Evolutionary conservation across 2,888 invertebrate genomes (phyloP).

Genomic region (Melipona beecheii): DNA sequence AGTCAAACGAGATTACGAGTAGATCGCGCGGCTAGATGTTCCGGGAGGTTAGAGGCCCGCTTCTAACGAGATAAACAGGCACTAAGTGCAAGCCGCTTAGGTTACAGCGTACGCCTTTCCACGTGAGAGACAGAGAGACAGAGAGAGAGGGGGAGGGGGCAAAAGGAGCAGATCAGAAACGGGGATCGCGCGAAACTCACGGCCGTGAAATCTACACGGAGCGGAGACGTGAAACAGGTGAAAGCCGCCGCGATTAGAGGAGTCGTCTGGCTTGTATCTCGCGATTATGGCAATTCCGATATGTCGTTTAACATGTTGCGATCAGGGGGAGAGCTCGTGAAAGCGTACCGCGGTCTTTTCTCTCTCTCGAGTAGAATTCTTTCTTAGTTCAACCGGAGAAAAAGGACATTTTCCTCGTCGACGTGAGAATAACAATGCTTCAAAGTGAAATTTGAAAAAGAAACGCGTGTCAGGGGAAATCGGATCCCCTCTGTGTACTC

Average conservation of each 20-base stretch:
- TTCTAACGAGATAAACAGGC: constrained; percentile 70
- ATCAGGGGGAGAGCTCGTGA: not conserved
- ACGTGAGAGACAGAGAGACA: not conserved
- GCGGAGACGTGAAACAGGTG: constrained; percentile 45
- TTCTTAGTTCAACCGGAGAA: too few species aligned
- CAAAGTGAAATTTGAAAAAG: too few species aligned
- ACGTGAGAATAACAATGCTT: too few species aligned
- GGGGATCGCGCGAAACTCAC: constrained; percentile 41
- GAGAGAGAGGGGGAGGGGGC: not conserved
- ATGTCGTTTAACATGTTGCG: not conserved
- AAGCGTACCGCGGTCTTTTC: too few species aligned
- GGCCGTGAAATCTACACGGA: constrained; percentile 41
- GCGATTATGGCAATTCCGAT: constrained; percentile 4
- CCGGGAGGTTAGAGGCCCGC: constrained; percentile 57
- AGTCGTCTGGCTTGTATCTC: constrained; percentile 16
- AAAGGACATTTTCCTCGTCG: too few species aligned
- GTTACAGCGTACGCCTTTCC: constrained; percentile 59
- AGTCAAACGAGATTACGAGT: constrained; percentile 64
- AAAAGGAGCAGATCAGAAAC: constrained; percentile 36
- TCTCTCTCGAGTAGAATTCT: too few species aligned
- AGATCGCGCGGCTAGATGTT: constrained; percentile 65
- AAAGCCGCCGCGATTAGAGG: constrained; percentile 34
- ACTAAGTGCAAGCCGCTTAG: constrained; percentile 64
- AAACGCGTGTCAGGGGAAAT: too few species aligned
- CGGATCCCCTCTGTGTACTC: too few species aligned